A percentile compares a stretch with the other conserved stretches of the same genome.
Conservation (phyloP, 2,113 vertebrate species). For the Psettodes erumei region DNA sequence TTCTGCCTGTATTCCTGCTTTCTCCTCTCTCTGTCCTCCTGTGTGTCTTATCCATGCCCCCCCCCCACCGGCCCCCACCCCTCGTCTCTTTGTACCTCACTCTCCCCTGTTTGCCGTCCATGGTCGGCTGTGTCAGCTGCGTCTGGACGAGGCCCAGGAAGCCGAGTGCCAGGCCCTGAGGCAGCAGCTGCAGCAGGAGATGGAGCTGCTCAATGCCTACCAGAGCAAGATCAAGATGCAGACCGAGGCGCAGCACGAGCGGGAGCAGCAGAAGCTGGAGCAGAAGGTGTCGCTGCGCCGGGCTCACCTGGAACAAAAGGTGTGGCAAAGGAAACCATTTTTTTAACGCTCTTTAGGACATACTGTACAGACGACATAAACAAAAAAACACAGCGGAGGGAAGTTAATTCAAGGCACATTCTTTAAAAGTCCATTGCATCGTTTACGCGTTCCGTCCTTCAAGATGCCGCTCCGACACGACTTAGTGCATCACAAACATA, state of each 20-base stretch:
- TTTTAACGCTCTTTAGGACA: no score
- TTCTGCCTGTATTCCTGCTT: slow-evolving; percentile 3
- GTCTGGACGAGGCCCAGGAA: slow-evolving; percentile 98
- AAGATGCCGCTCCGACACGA: not conserved
- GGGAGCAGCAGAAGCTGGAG: slow-evolving; percentile 97
- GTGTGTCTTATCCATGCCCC: slow-evolving; percentile 26
- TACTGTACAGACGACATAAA: no score
- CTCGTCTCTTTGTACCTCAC: slow-evolving; percentile 35
- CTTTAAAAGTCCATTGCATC: no score
- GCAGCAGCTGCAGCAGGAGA: slow-evolving; percentile 99
- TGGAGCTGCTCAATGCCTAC: slow-evolving; percentile 99
- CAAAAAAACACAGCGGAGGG: no score
- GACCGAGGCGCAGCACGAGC: slow-evolving; percentile 97
- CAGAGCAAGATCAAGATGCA: slow-evolving; percentile 99
- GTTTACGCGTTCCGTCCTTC: not conserved
- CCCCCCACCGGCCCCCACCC: not conserved
- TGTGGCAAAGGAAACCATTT: slow-evolving; percentile 63
- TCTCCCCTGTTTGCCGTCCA: slow-evolving; percentile 25
- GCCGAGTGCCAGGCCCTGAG: slow-evolving; percentile 98
- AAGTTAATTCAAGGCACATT: not conserved
- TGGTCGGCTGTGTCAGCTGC: slow-evolving; percentile 85
- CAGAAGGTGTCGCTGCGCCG: slow-evolving; percentile 97
- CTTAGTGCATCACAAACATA: not conserved
- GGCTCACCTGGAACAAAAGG: slow-evolving; percentile 98
- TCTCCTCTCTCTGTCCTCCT: slow-evolving; percentile 1